Conservation (phyloP, 2,888 invertebrate species). For the Thecocarcelia acutangulata region DNA sequence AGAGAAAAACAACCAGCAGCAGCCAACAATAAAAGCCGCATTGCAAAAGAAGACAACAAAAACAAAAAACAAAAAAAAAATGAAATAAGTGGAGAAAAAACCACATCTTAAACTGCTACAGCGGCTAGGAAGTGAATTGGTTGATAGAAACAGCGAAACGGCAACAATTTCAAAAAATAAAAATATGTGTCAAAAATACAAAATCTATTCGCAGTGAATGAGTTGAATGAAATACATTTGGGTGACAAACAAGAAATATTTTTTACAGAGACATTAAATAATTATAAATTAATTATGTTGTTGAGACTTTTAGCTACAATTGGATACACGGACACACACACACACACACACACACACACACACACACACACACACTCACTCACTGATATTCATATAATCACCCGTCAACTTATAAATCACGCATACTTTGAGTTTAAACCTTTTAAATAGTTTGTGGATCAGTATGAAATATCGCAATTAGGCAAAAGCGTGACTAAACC, state of each 20-base stretch:
- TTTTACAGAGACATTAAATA: constrained; percentile 59
- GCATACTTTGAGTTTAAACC: neutral
- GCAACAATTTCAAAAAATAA: neutral
- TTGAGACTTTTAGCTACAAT: constrained; percentile 33
- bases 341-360: neutral
- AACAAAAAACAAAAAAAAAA: too few species aligned
- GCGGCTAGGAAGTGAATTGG: constrained; percentile 66
- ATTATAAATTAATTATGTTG: constrained; percentile 66
- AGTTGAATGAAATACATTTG: constrained; percentile 22
- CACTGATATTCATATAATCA: neutral
- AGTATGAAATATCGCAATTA: constrained; percentile 5
- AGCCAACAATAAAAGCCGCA: constrained; percentile 36
- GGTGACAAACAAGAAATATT: constrained; percentile 19
- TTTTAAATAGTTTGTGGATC: constrained; percentile 32
- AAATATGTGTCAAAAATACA: constrained; percentile 64
- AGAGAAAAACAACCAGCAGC: constrained; percentile 30
- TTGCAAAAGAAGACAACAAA: constrained; percentile 36
- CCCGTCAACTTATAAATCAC: neutral
- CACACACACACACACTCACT: neutral
- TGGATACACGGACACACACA: neutral
- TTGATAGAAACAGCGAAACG: constrained; percentile 33
- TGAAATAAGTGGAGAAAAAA: constrained; percentile 20
- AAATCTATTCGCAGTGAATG: constrained; percentile 42
- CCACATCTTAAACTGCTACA: constrained; percentile 55
- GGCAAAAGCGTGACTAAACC: constrained; percentile 6